Base-by-base conservation (phyloP, 2,888 invertebrate genomes). In the Amiota communis region DNA sequence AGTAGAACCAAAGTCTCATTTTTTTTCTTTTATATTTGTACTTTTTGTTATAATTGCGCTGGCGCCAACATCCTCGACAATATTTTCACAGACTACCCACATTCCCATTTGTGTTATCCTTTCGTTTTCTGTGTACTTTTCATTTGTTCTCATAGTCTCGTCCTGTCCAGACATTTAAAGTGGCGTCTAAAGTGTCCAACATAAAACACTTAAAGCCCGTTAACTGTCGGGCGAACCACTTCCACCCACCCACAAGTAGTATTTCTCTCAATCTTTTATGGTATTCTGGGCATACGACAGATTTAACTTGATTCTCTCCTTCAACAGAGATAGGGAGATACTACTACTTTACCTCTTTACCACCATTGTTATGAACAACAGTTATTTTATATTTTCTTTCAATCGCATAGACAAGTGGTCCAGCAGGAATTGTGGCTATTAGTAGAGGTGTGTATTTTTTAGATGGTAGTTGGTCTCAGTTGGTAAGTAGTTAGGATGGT, bases 371-470 rank as follows among this genome's bases (percentile, higher is more conserved):
- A 23, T 23, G n/a, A n/a, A n/a, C n/a, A n/a, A n/a, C n/a, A n/a
- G n/a, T n/a, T 57, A 15, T 11, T 2, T 36, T 36, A 36, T 36
- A 36, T 36, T 36, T 36, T 36, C 36, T 63, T 71, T 71, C 56
- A 49, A 59, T 68, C 23, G 59, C 56, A n/a, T 49, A 72, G 72
- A 72, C 72, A 72, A 72, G 69, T 69, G 64, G 72, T 72, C 72
- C 69, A 72, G 72, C 69, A 63, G 72, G 72, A 72, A 72, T 72
- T 65, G 48, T 13, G 2, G 46, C 1, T 11, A 1, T 63, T 11
- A 36, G 53, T 53, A 8, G 13, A 8, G 13, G 53, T 53, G 53
- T 53, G 53, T 12, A 15, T 1, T 10, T 53, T n/a, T n/a, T n/a
- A n/a, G n/a, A n/a, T 13, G 6, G 11, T 53, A 15, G 53, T 53